Percentiles rank a stretch among this genome's conserved stretches.
These are phyloP conservation scores for Capitulum mitella DNA, from an alignment of 2,888 invertebrate species.

Conservation along the genomic window DNA sequence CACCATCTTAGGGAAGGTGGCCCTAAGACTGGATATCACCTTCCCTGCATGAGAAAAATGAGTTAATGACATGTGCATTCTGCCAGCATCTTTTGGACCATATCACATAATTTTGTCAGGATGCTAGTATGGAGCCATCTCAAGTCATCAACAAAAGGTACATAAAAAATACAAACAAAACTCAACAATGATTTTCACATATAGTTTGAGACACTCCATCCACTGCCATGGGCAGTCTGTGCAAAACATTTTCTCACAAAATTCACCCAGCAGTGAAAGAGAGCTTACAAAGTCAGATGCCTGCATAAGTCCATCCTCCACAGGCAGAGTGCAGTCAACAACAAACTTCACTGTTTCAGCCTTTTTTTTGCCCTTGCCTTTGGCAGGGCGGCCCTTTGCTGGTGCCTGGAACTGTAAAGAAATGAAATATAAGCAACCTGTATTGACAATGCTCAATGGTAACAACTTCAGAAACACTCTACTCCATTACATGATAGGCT, in stretches of 20 bases:
- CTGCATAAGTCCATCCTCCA: conserved; percentile 98
- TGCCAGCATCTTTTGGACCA: too few species aligned
- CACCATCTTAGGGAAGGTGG: conserved; percentile 11
- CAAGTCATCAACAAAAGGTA: background rate
- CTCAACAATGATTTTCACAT: background rate
- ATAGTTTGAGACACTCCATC: background rate
- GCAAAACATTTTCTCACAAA: background rate
- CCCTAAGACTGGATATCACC: conserved; percentile 22
- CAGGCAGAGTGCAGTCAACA: conserved; percentile 98
- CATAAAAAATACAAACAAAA: background rate
- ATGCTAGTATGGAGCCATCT: background rate
- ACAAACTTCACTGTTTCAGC: conserved; percentile 83
- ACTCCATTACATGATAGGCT: too few species aligned
- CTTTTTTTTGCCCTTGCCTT: conserved; percentile 67
- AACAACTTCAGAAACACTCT: too few species aligned
- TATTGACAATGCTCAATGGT: background rate
- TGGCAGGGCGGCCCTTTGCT: conserved; percentile 35
- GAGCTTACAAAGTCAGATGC: conserved; percentile 87
- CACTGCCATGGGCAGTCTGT: background rate
- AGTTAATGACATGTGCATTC: too few species aligned
- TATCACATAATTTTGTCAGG: too few species aligned
- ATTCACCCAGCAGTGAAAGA: too few species aligned
- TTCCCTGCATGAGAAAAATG: conserved; percentile 24
- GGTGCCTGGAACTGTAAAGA: background rate
- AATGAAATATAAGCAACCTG: background rate